Evolutionary conservation across 2,797 vertebrate genomes (phyloP).

Genomic region (Melanotaenia pygmaea): DNA sequence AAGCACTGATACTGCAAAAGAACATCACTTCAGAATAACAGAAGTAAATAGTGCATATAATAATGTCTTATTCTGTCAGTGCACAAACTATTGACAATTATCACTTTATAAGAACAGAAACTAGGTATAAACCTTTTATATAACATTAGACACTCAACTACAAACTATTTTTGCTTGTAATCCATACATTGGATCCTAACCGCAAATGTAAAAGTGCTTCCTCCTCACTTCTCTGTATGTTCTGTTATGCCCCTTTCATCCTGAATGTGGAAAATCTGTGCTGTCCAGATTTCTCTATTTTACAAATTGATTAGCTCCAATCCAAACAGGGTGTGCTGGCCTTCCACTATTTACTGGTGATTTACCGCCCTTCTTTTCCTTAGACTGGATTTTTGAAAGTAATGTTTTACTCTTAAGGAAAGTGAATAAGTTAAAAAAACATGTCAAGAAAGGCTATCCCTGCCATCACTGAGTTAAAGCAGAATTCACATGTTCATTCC

Average conservation of each 20-base stretch:
- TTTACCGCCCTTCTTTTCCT: background rate
- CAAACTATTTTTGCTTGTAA: background rate
- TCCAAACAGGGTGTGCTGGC: background rate
- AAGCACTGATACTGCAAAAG: constrained; percentile 15
- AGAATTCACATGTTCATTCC: background rate
- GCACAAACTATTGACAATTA: background rate
- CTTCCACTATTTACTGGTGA: background rate
- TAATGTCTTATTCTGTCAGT: background rate
- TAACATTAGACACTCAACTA: background rate
- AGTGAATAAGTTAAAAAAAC: background rate
- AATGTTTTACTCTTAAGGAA: background rate
- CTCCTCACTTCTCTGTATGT: background rate
- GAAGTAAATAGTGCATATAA: constrained; percentile 8
- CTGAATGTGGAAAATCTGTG: background rate
- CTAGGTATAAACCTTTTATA: background rate
- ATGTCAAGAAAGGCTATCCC: background rate
- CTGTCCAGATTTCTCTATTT: background rate
- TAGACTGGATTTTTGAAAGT: background rate
- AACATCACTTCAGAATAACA: background rate
- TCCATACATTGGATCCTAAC: background rate
- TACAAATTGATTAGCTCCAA: background rate
- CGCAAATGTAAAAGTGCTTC: background rate
- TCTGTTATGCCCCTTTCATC: background rate
- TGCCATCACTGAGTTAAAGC: background rate
- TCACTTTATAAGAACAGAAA: background rate